A percentile compares a stretch with the other conserved stretches of the same genome.
Conservation (phyloP, 2,797 vertebrate genomes). For the Gorsachius magnificus region DNA sequence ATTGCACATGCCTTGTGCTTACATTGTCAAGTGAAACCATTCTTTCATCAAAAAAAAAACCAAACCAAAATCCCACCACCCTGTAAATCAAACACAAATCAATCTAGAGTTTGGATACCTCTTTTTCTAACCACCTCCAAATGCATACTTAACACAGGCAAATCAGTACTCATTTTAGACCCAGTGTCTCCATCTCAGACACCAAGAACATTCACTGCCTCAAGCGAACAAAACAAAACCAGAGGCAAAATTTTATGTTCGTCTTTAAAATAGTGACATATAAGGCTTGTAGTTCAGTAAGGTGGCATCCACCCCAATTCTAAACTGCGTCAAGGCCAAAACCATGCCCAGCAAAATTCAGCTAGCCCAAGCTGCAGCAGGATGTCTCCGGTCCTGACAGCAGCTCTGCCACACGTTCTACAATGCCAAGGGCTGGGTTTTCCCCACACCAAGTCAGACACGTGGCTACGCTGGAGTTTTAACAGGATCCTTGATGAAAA, state of each 20-base stretch:
- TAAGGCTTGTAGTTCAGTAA: not conserved
- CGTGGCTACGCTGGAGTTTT: fast-evolving
- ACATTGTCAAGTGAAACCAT: not conserved
- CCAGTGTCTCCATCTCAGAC: not conserved
- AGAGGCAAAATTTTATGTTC: not conserved
- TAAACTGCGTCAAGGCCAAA: not conserved
- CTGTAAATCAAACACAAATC: not conserved
- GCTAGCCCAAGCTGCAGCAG: not conserved
- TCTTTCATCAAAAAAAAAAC: not conserved
- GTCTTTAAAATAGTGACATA: not conserved
- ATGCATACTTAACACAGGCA: not conserved
- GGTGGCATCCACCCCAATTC: not conserved
- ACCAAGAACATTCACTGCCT: not conserved
- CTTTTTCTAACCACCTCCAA: not conserved
- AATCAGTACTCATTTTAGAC: not conserved
- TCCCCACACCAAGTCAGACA: not conserved
- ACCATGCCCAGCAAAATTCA: not conserved
- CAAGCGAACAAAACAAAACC: not conserved
- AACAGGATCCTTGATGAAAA: not conserved
- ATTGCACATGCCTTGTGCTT: not conserved
- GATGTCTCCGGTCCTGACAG: not conserved
- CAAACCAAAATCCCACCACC: not conserved
- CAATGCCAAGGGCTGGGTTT: not conserved
- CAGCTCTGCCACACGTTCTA: fast-evolving
- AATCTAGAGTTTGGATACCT: not conserved